A percentile compares a stretch with the other conserved stretches of the same genome.
These are phyloP conservation scores for Arremon aurantiirostris DNA, from an alignment of 2,797 vertebrate species.

Conservation along the genomic window DNA sequence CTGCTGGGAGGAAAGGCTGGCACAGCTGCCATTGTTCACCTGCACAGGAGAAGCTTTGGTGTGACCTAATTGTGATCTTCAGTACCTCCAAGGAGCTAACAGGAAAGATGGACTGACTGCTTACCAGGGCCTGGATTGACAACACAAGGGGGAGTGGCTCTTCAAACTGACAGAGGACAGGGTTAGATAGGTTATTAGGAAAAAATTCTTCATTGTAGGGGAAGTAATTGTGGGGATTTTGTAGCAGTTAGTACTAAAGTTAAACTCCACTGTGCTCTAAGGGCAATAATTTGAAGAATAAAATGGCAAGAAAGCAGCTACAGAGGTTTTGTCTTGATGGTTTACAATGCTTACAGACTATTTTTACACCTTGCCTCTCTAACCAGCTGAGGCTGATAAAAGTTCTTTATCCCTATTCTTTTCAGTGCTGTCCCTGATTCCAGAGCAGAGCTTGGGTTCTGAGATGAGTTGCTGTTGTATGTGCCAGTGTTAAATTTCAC, in stretches of 20 bases:
- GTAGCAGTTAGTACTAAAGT: not conserved
- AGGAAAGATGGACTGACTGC: not conserved
- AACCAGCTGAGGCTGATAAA: not conserved
- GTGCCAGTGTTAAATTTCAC: slow-evolving; percentile 8
- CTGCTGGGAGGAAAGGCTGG: not conserved
- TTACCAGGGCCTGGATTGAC: not conserved
- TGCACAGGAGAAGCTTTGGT: not conserved
- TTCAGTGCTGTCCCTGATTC: not conserved
- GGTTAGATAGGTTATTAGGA: not conserved
- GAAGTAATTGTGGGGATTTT: not conserved
- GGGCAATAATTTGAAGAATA: not conserved
- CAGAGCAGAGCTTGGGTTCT: not conserved
- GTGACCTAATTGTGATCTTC: too few relatives aligned
- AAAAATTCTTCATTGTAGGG: not conserved
- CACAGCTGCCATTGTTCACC: not conserved
- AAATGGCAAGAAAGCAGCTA: not conserved
- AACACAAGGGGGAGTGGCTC: not conserved
- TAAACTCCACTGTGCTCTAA: not conserved
- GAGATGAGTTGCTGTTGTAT: slow-evolving; percentile 14
- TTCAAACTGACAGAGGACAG: not conserved
- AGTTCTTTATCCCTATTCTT: not conserved
- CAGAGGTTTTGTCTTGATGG: not conserved
- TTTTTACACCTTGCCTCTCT: not conserved
- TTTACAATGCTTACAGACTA: not conserved
- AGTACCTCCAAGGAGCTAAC: accelerated